phyloP scores from a whole-genome alignment of 64 coral and sea anemone genomes.

The Porites lutea region DNA sequence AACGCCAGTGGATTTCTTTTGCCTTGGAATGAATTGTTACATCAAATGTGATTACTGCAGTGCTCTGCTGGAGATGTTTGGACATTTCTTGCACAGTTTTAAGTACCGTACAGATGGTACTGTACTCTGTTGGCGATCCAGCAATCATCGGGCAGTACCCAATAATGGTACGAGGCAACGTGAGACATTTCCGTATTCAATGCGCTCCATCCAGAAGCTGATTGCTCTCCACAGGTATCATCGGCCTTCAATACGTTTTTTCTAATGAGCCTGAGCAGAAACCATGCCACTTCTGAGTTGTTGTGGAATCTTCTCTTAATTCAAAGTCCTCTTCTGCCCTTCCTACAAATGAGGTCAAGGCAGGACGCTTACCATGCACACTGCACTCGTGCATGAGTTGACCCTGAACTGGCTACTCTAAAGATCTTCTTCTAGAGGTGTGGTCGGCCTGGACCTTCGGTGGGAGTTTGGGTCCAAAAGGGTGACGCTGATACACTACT shows the following conservation, averaged over 20 bases:
- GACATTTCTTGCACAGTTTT: background rate
- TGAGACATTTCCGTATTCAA: background rate
- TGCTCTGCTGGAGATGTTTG: background rate
- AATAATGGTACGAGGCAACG: background rate
- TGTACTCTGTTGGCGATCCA: too few species aligned
- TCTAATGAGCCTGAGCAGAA: background rate
- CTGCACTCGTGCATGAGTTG: background rate
- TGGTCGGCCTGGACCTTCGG: background rate
- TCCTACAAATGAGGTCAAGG: slow-evolving; percentile 1
- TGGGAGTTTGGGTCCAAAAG: too few species aligned
- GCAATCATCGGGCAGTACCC: slow-evolving; percentile 23
- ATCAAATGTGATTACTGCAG: slow-evolving; percentile 24
- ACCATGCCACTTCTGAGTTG: background rate
- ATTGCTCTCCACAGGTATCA: background rate
- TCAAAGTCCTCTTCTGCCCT: background rate
- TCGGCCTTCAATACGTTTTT: background rate
- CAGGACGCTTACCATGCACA: background rate
- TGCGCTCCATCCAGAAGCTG: background rate
- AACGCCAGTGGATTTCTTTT: slow-evolving; percentile 33
- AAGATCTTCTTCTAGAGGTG: background rate
- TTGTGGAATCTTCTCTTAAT: background rate
- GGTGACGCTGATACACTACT: too few species aligned
- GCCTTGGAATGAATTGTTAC: slow-evolving; percentile 29
- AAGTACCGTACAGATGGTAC: too few species aligned
- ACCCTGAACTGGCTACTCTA: background rate